Base-by-base conservation (phyloP, 2,888 invertebrate species). In the Poecilobothrus nobilitatus region DNA sequence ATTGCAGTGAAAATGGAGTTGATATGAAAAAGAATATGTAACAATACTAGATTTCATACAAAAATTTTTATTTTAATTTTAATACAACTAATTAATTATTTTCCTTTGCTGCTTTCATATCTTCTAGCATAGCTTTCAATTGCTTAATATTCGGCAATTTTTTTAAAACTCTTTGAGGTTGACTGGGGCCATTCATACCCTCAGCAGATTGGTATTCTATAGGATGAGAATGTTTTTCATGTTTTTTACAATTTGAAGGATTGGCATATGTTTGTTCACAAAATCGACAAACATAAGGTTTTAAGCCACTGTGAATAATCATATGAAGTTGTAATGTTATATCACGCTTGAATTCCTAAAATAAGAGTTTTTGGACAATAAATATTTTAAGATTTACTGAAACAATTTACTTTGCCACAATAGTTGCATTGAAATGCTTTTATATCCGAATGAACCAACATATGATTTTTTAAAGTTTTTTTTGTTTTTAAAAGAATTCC, bases 191-290 rank as follows among this genome's bases (percentile, higher is more conserved):
- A 72, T 82, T 81, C 70, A 80, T 77, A 12, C 78, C 80, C 0
- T 81, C 81, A 70, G 82, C 53, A n/a, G 15, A 9, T 15, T 53
- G 53, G 6, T 53, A 71, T 70, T 81, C 81, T 20, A 72, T 74
- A 0, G 82, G 80, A 75, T 82, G 82, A 0, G 78, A 71, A 66
- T 81, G 80, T 33, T 80, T 81, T 67, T 82, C 81, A 70, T 82
- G 82, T 70, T 78, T 80, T 15, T 82, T 76, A 69, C 81, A 82
- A 72, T 82, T 82, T 18, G 82, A 79, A 18, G 82, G 82, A 68
- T 82, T 81, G 0, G 82, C 78, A 71, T 82, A 82, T 5, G 80
- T 77, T 68, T 77, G 78, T 10, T 76, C 78, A 70, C 82, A 82
- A 70, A 82, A 82, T 65, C 80, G 79, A 65, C 82, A 82, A 15